Evolutionary conservation across 2,113 vertebrate species (phyloP).

Genomic region (Oceanites oceanicus): DNA sequence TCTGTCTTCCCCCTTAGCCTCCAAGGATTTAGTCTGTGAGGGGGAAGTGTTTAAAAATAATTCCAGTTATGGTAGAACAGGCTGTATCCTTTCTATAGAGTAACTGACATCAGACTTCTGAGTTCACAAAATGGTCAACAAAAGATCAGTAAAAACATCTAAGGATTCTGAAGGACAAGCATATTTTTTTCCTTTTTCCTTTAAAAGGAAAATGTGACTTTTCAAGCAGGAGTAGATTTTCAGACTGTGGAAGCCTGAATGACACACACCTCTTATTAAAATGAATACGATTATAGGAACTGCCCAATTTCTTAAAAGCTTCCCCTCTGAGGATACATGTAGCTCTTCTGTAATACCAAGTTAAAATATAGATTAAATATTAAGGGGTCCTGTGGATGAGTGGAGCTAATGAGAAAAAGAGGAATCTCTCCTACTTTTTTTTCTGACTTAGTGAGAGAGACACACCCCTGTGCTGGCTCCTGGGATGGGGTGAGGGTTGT

Average conservation of each 20-base stretch:
- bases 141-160: conserved; percentile 55
- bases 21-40: conserved; percentile 16
- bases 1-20: conserved; percentile 22
- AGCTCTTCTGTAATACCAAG: neutral
- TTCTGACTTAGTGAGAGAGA: neutral
- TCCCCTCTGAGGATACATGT: accelerated
- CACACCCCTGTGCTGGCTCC: neutral
- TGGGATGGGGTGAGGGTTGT: neutral
- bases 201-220: conserved; percentile 30
- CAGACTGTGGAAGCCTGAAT: neutral
- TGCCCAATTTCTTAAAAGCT: neutral
- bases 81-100: conserved; percentile 63
- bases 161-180: conserved; percentile 39
- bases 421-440: neutral
- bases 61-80: conserved; percentile 45
- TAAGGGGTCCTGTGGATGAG: neutral
- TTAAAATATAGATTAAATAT: neutral
- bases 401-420: neutral
- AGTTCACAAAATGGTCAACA: conserved; percentile 63
- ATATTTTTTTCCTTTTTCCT: neutral
- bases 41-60: conserved; percentile 68
- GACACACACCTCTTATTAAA: neutral
- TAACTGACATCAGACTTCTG: conserved; percentile 51
- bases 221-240: neutral
- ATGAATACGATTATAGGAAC: neutral